A percentile compares a stretch with the other conserved stretches of the same genome.
phyloP scores from a whole-genome alignment of 2,888 invertebrate species.

The Keiferia lycopersicella region DNA sequence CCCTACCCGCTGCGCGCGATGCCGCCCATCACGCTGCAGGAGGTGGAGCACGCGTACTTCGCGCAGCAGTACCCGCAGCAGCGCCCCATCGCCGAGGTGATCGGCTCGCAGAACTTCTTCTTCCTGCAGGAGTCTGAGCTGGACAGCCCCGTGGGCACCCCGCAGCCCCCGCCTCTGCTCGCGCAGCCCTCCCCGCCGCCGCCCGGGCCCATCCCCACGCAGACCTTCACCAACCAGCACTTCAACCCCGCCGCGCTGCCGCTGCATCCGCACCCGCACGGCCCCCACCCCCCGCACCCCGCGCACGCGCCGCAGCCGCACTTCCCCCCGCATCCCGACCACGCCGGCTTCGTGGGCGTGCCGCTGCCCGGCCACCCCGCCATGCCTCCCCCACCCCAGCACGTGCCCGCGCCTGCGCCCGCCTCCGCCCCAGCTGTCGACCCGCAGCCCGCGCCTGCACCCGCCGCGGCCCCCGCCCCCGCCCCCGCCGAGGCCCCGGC shows the following conservation, averaged over 20 bases:
- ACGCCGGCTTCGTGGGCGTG: conserved; percentile 69
- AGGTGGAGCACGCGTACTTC: conserved; percentile 84
- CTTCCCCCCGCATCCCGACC: conserved; percentile 49
- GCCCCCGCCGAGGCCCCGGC: conserved; percentile 58
- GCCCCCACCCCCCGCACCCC: conserved; percentile 74
- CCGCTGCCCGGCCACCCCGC: conserved; percentile 38
- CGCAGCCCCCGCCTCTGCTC: conserved; percentile 67
- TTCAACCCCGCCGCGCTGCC: conserved; percentile 77
- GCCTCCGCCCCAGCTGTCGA: conserved; percentile 73
- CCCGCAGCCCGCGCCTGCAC: conserved; percentile 62
- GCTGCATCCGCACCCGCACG: conserved; percentile 80
- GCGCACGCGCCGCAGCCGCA: conserved; percentile 66
- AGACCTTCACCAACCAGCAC: conserved; percentile 93
- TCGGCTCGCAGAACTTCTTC: conserved; percentile 89
- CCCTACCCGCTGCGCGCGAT: conserved; percentile 79
- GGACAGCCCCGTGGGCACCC: conserved; percentile 85
- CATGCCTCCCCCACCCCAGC: conserved; percentile 35
- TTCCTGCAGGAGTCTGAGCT: conserved; percentile 95
- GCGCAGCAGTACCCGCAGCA: conserved; percentile 81
- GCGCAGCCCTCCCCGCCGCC: conserved; percentile 66
- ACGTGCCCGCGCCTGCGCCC: conserved; percentile 56
- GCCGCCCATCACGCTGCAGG: conserved; percentile 82
- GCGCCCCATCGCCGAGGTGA: conserved; percentile 87
- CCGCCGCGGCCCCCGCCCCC: conserved; percentile 57
- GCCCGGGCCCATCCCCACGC: conserved; percentile 44